These are phyloP conservation scores for rat (Rattus norvegicus) DNA, from an alignment of 2,113 vertebrate species.

Conservation along the genomic window DNA sequence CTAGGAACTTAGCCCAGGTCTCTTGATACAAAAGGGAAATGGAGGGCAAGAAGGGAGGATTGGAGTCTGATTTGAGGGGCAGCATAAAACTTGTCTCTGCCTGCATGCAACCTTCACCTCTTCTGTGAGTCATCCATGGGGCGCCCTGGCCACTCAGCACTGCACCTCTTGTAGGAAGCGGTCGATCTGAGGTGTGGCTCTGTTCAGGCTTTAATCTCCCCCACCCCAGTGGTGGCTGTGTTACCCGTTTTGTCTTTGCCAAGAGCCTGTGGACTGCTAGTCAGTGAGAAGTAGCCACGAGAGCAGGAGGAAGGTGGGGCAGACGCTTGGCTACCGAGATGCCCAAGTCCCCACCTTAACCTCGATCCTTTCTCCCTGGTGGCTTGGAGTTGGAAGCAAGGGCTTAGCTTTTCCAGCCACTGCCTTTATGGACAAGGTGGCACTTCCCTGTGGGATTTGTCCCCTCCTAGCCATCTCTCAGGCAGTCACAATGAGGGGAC, in stretches of 20 bases:
- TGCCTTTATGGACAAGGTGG: slow-evolving; percentile 31
- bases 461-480: slow-evolving; percentile 47
- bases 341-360: slow-evolving; percentile 76
- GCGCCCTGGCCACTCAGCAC: slow-evolving; percentile 79
- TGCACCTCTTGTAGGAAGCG: slow-evolving; percentile 82
- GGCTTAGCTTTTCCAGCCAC: slow-evolving; percentile 53
- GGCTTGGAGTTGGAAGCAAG: slow-evolving; percentile 62
- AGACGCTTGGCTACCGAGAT: slow-evolving; percentile 69
- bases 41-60: background rate
- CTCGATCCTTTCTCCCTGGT: slow-evolving; percentile 75
- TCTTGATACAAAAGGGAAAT: background rate
- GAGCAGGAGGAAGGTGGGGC: slow-evolving; percentile 60
- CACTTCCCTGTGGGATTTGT: slow-evolving; percentile 77
- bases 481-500: slow-evolving; percentile 12
- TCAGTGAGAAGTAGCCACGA: slow-evolving; percentile 85
- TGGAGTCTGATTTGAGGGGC: background rate
- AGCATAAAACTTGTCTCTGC: slow-evolving; percentile 50
- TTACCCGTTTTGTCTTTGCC: slow-evolving; percentile 83
- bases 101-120: slow-evolving; percentile 75
- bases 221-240: slow-evolving; percentile 82
- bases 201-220: slow-evolving; percentile 85
- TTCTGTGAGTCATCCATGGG: slow-evolving; percentile 81
- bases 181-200: slow-evolving; percentile 87
- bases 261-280: slow-evolving; percentile 85
- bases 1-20: background rate